Conservation (phyloP, 1,140 invertebrate genomes). For the Atta texana region DNA sequence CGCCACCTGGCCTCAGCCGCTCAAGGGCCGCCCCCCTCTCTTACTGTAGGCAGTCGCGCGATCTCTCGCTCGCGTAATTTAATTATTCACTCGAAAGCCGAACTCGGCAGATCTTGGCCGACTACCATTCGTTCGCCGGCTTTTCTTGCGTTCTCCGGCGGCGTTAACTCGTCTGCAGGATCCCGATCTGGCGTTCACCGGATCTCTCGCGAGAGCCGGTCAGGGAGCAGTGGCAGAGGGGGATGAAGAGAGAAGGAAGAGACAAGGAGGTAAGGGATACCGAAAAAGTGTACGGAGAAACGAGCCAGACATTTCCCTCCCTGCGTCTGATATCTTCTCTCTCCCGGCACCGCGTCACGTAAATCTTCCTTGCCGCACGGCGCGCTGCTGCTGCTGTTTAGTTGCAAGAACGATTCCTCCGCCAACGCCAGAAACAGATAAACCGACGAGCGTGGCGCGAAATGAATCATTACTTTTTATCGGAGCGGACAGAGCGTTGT, state of each 20-base stretch:
- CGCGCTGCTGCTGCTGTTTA: constrained; percentile 57
- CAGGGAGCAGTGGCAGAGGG: background rate
- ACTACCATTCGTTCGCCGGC: constrained; percentile 59
- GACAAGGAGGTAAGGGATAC: constrained; percentile 27
- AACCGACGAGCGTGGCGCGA: constrained; percentile 58
- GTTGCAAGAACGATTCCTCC: constrained; percentile 73
- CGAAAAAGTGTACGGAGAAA: constrained; percentile 61
- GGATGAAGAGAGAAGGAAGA: background rate
- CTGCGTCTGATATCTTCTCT: constrained; percentile 65
- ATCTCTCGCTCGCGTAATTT: constrained; percentile 81
- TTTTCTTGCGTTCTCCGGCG: constrained; percentile 55
- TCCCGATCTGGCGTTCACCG: constrained; percentile 33
- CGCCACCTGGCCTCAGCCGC: constrained; percentile 4
- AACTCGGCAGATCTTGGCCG: constrained; percentile 68
- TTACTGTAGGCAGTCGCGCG: constrained; percentile 44
- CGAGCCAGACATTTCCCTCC: constrained; percentile 62
- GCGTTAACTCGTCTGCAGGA: constrained; percentile 57
- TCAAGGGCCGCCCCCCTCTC: constrained; percentile 1
- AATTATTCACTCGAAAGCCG: constrained; percentile 80
- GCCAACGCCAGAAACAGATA: constrained; percentile 69
- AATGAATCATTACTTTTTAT: constrained; percentile 59
- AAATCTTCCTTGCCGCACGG: constrained; percentile 68
- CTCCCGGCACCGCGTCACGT: constrained; percentile 69
- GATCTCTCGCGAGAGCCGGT: constrained; percentile 45
- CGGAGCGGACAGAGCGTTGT: constrained; percentile 42